Evolutionary conservation across 37 sponge, comb jelly and placozoan species (phyloP).

Genomic region (Cliona cf. orientalis): DNA sequence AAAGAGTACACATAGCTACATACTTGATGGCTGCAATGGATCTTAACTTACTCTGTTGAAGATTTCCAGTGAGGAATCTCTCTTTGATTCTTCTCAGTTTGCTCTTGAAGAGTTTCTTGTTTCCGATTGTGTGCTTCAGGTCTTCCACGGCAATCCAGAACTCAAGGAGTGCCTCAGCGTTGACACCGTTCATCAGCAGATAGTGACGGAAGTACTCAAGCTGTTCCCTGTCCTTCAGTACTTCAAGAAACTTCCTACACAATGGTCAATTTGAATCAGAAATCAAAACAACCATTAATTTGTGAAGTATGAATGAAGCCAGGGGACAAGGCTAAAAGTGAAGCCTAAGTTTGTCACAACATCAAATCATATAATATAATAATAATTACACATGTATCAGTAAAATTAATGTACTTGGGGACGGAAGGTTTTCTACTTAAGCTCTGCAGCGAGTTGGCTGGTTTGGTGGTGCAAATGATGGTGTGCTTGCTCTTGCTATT

Average conservation of each 20-base stretch:
- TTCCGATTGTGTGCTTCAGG: slow-evolving; percentile 41
- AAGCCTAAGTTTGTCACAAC: background rate
- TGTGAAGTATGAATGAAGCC: background rate
- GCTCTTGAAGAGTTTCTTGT: background rate
- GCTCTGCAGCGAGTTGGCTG: slow-evolving; percentile 3
- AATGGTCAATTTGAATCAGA: no score
- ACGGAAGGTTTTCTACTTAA: background rate
- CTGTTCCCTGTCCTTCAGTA: slow-evolving; percentile 51
- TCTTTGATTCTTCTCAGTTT: slow-evolving; percentile 45
- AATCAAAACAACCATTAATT: background rate
- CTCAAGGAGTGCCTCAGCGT: slow-evolving; percentile 34
- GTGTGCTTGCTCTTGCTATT: background rate
- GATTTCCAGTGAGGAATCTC: slow-evolving; percentile 33
- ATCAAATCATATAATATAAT: background rate
- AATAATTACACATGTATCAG: background rate
- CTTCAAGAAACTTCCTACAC: slow-evolving; percentile 51
- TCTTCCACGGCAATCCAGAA: slow-evolving; percentile 81
- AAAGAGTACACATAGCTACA: background rate
- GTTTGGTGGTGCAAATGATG: slow-evolving; percentile 7
- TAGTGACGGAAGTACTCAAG: slow-evolving; percentile 47
- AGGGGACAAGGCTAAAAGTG: background rate
- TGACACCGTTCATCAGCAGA: slow-evolving; percentile 41
- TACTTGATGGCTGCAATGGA: background rate
- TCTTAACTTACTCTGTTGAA: slow-evolving; percentile 38
- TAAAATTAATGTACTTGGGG: background rate